Percentiles rank a stretch among this genome's conserved stretches.
These are phyloP conservation scores for Carassius gibelio DNA, from an alignment of 2,113 vertebrate genomes.

Conservation along the genomic window DNA sequence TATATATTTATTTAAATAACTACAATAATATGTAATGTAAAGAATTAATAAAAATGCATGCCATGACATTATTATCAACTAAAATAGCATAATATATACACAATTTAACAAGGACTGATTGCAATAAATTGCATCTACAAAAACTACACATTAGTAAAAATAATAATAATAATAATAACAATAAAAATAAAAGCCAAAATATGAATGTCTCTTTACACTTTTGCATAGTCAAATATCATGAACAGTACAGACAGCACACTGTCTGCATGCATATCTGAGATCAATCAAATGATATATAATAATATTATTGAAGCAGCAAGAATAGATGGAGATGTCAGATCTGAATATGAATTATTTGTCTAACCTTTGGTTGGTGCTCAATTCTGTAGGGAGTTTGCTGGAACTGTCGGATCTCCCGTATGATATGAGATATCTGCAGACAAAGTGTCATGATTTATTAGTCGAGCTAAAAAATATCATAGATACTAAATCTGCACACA, in stretches of 20 bases:
- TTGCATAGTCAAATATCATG: background rate
- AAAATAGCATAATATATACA: no score
- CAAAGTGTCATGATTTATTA: background rate
- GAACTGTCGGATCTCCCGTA: constrained; percentile 97
- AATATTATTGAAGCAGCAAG: background rate
- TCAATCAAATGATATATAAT: background rate
- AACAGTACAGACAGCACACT: background rate
- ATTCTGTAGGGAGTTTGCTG: constrained; percentile 98
- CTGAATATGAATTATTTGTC: background rate
- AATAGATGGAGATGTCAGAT: background rate
- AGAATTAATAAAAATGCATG: no score
- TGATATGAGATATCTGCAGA: constrained; percentile 94
- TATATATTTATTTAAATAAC: no score
- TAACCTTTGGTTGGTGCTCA: constrained; percentile 94
- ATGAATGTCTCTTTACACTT: no score
- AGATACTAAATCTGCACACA: background rate
- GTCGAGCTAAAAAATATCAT: background rate
- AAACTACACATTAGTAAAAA: no score
- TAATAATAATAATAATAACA: no score
- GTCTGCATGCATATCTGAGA: background rate
- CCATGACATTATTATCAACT: no score
- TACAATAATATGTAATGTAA: no score
- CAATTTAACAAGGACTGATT: no score
- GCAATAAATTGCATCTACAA: no score
- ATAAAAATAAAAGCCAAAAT: no score